Evolutionary conservation across 2,797 vertebrate genomes (phyloP).

Genomic region (Dipus sagitta): DNA sequence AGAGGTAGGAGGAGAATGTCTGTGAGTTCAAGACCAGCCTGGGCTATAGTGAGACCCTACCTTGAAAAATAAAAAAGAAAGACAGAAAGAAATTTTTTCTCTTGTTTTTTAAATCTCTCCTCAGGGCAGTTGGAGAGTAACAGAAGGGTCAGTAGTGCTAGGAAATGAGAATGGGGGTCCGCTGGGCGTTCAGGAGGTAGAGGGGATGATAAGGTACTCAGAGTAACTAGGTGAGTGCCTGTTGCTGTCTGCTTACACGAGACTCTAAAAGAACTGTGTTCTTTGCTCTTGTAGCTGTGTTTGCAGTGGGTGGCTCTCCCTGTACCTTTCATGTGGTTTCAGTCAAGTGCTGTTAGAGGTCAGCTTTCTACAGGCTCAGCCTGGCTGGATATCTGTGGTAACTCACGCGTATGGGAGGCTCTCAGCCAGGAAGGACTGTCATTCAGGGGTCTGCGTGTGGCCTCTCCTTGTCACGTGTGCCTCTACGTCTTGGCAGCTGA

Average conservation of each 20-base stretch:
- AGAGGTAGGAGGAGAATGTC: too few species aligned
- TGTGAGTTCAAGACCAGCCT: too few species aligned
- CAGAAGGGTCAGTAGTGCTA: neutral
- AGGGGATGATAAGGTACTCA: neutral
- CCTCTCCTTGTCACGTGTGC: neutral
- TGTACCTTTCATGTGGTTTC: neutral
- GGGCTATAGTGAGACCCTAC: too few species aligned
- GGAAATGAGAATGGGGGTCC: neutral
- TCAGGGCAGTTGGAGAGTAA: neutral
- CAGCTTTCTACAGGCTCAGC: neutral
- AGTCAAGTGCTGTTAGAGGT: neutral
- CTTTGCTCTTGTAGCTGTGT: neutral
- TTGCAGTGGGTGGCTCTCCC: neutral
- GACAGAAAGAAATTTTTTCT: too few species aligned
- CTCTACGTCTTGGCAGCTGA: neutral
- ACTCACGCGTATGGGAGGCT: neutral
- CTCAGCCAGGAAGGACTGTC: neutral
- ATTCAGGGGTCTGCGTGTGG: neutral
- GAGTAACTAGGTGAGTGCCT: neutral
- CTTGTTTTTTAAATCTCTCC: neutral
- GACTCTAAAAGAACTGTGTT: conserved; percentile 14
- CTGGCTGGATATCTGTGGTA: neutral
- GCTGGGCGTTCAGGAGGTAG: neutral
- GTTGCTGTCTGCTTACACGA: neutral
- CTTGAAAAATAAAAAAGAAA: neutral